Base-by-base conservation (phyloP, 2,888 invertebrate species). In the Oscheius sp. region DNA sequence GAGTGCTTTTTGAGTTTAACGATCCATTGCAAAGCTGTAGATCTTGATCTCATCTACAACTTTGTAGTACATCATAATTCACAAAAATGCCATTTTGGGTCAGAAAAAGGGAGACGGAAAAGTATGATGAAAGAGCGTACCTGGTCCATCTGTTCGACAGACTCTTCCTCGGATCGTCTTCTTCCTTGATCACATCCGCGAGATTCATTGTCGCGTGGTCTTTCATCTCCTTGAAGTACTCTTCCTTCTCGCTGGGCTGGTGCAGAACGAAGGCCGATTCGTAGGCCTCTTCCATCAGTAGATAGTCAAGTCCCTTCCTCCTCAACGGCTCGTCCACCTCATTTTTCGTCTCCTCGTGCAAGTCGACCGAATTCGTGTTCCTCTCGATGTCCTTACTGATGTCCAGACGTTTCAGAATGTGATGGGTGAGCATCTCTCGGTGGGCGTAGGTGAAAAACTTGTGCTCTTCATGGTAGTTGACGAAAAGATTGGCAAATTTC, bases 201-300 rank as follows among this genome's bases (percentile, higher is more conserved):
- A 77, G 80, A n/a, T 58, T 73, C 37, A 77, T 74, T 3, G 77
- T 2, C 59, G 73, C 68, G n/a, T 77, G 71, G 7, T 79, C 74
- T 32, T 80, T 79, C 76, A 85, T 76, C 53, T 74, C 72, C 55
- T 68, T 68, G 21, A 55, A 68, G 63, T 84, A 82, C 10, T 83
- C 83, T 53, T 86, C 85, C 33, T 77, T 77, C 63, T 76, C 78
- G 50, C 78, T 78, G 5, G 89, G 89, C 32, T 90, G 90, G 75
- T 91, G 91, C 2, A 91, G 82, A 10, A 90, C 85, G 71, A 90
- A 90, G 1, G 88, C 83, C 58, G 90, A 90, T 4, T 80, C 73
- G 83, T 90, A 90, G 2, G 89, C 87, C 3, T 85, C 83, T 71
- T 90, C 88, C 86, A 89, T 87, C 53, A 89, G 79, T 76, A 91